A percentile compares a stretch with the other conserved stretches of the same genome.
These are phyloP conservation scores for Nothura maculosa DNA, from an alignment of 2,797 vertebrate genomes.

Conservation along the genomic window DNA sequence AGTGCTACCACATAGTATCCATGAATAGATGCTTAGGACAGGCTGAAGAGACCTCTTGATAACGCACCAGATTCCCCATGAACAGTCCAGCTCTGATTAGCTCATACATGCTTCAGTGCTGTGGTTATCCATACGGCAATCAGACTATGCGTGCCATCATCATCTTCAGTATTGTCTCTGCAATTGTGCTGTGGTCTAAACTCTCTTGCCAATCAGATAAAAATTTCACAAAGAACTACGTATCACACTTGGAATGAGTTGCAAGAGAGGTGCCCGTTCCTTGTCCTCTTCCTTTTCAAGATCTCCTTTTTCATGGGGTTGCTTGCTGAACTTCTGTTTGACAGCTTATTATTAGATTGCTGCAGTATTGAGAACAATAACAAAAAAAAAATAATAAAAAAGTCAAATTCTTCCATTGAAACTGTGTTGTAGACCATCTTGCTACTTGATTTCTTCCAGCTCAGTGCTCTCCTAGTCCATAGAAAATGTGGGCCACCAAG, in stretches of 20 bases:
- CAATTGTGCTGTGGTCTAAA: not conserved
- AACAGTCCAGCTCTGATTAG: not conserved
- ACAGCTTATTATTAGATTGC: not conserved
- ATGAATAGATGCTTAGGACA: not conserved
- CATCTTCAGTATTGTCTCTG: not conserved
- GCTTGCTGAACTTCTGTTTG: not conserved
- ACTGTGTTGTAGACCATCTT: not conserved
- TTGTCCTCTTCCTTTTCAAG: not conserved
- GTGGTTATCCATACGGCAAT: not conserved
- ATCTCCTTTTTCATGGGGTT: not conserved
- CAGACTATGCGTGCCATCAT: not conserved
- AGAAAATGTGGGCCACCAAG: not conserved
- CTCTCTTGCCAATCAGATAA: not conserved
- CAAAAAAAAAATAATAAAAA: not conserved
- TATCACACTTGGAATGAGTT: not conserved
- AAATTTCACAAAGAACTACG: not conserved
- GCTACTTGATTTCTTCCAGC: not conserved
- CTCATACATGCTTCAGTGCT: not conserved
- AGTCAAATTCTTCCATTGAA: not conserved
- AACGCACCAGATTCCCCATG: not conserved
- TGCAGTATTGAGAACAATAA: not conserved
- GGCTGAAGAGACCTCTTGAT: not conserved
- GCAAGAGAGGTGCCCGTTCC: not conserved
- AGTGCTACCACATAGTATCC: not conserved
- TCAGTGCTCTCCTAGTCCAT: not conserved